A percentile compares a stretch with the other conserved stretches of the same genome.
phyloP scores from a whole-genome alignment of 2,797 vertebrate species.

The Crocodylus rhombifer region DNA sequence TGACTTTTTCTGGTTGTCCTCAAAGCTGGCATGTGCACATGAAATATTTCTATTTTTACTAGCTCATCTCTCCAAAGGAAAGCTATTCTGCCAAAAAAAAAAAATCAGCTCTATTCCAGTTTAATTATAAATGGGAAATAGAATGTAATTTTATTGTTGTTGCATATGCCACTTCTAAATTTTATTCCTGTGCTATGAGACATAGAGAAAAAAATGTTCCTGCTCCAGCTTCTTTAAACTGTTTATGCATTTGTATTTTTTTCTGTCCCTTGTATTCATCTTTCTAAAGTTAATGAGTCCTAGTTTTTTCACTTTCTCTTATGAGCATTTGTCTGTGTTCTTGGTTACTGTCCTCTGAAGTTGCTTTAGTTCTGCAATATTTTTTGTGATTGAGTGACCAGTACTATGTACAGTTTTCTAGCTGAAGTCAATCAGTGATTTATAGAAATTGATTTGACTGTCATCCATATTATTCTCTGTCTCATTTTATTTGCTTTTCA shows the following conservation, averaged over 20 bases:
- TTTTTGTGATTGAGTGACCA: background rate
- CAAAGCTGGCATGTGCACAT: background rate
- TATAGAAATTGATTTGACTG: background rate
- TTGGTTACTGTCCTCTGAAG: background rate
- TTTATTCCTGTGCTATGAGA: background rate
- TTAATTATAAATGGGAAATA: background rate
- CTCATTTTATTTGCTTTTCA: background rate
- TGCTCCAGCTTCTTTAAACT: background rate
- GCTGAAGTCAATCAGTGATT: background rate
- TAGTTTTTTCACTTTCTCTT: slow-evolving; percentile 26
- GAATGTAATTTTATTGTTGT: slow-evolving; percentile 5
- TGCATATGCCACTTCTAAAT: background rate
- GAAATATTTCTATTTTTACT: background rate
- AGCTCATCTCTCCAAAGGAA: fast-evolving
- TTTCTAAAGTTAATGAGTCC: slow-evolving; percentile 50
- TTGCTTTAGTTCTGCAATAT: background rate
- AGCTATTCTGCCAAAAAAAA: background rate
- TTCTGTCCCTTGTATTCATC: background rate
- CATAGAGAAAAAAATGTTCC: background rate
- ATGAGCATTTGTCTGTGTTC: background rate
- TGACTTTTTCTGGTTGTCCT: background rate
- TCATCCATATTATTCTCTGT: background rate
- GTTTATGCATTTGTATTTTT: background rate
- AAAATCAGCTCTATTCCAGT: background rate
- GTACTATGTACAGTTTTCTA: background rate